Conservation (phyloP, 2,797 vertebrate genomes). For the Propithecus perrieri region DNA sequence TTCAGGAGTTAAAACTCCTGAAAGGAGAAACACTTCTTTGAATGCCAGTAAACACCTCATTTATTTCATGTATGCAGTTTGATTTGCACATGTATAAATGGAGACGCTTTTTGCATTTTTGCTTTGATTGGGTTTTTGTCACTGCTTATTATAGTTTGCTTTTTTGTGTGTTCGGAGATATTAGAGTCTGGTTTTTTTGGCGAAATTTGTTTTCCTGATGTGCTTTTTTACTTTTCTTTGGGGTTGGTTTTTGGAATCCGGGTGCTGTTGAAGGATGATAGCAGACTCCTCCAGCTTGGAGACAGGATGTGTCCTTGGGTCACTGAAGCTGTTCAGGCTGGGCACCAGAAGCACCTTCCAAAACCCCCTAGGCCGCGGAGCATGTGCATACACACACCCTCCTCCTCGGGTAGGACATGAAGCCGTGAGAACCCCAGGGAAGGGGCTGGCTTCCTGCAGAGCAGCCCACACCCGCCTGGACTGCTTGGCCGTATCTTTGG, state of each 20-base stretch:
- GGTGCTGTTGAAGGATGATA: constrained; percentile 77
- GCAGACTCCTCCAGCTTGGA: constrained; percentile 73
- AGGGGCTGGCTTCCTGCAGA: background rate
- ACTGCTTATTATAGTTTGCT: constrained; percentile 54
- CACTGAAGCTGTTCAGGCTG: background rate
- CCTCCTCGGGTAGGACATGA: background rate
- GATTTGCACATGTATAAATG: constrained; percentile 89
- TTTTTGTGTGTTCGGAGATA: constrained; percentile 78
- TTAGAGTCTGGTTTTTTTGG: constrained; percentile 69
- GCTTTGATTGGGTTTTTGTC: constrained; percentile 74
- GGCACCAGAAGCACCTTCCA: background rate
- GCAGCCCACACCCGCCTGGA: background rate
- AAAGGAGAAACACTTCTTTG: constrained; percentile 81
- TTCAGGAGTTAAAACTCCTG: constrained; percentile 15
- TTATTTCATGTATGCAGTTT: constrained; percentile 85
- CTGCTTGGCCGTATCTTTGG: background rate
- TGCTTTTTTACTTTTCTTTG: constrained; percentile 85
- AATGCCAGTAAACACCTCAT: constrained; percentile 86
- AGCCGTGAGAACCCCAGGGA: background rate
- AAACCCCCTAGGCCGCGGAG: background rate
- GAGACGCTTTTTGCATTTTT: constrained; percentile 83
- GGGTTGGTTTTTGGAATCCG: constrained; percentile 64
- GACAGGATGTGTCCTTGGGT: background rate
- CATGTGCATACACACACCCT: background rate
- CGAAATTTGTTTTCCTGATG: constrained; percentile 79